Evolutionary conservation across 2,113 vertebrate genomes (phyloP).

Genomic region (Eulemur rufifrons): DNA sequence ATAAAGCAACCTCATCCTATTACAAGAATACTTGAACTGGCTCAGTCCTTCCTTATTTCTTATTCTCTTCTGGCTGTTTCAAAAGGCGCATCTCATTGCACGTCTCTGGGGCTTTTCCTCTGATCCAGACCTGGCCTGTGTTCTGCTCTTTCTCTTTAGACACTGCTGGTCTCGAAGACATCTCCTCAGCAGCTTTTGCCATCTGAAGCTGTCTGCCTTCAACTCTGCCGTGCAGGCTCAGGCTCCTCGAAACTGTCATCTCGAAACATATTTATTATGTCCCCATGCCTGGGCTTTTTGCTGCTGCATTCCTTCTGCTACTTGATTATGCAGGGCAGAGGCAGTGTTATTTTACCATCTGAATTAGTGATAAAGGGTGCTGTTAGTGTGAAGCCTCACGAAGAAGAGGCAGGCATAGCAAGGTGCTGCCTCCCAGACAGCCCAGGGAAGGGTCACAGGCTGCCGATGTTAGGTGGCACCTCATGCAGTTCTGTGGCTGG

Average conservation of each 20-base stretch:
- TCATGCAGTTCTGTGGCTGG: not conserved
- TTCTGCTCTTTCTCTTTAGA: slow-evolving; percentile 52
- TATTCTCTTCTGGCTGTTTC: slow-evolving; percentile 44
- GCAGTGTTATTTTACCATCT: not conserved
- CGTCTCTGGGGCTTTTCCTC: slow-evolving; percentile 44
- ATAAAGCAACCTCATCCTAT: slow-evolving; percentile 38
- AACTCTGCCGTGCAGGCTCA: not conserved
- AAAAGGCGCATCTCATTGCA: not conserved
- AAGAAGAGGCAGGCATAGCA: not conserved
- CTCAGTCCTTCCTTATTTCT: slow-evolving; percentile 5
- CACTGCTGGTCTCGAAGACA: slow-evolving; percentile 37
- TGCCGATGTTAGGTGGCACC: not conserved
- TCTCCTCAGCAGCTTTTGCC: slow-evolving; percentile 36
- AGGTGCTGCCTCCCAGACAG: not conserved
- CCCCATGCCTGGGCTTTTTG: not conserved
- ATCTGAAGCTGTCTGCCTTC: slow-evolving; percentile 72
- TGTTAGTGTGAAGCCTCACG: not conserved
- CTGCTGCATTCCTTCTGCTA: slow-evolving; percentile 12
- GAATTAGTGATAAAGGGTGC: not conserved
- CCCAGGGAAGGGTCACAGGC: not conserved
- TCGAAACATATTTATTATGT: slow-evolving; percentile 68
- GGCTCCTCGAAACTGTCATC: slow-evolving; percentile 63
- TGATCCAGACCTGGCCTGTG: slow-evolving; percentile 37
- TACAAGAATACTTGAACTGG: slow-evolving; percentile 35
- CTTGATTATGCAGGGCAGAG: not conserved